A percentile compares a stretch with the other conserved stretches of the same genome.
Conservation (phyloP, 2,113 vertebrate species). For the Amphiprion ocellaris region DNA sequence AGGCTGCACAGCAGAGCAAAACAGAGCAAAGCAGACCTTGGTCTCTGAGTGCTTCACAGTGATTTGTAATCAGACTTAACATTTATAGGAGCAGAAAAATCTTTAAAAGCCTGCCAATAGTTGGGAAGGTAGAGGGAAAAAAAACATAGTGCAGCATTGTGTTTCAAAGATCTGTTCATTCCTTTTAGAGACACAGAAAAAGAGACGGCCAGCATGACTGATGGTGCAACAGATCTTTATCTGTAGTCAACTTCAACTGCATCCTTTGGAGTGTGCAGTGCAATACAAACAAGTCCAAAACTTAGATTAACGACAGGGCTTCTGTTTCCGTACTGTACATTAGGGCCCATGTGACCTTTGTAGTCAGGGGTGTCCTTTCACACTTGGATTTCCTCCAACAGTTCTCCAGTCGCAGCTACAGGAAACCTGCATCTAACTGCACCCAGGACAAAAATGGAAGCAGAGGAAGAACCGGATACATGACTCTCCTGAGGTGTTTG, state of each 20-base stretch:
- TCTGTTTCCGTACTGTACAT: constrained; percentile 8
- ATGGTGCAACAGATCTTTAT: constrained; percentile 25
- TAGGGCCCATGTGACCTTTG: constrained; percentile 37
- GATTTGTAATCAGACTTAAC: constrained; percentile 53
- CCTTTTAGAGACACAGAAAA: constrained; percentile 27
- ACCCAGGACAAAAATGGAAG: constrained; percentile 38
- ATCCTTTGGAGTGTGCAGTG: background rate
- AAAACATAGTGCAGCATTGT: constrained; percentile 6
- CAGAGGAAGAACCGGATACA: constrained; percentile 28
- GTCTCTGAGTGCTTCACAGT: constrained; percentile 23
- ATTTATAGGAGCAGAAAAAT: constrained; percentile 25
- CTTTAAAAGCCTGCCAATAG: constrained; percentile 63
- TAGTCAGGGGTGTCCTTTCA: constrained; percentile 29
- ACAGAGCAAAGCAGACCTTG: constrained; percentile 22
- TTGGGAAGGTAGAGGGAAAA: constrained; percentile 37
- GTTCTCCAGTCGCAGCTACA: constrained; percentile 48
- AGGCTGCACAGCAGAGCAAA: constrained; percentile 19
- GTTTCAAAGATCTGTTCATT: constrained; percentile 39
- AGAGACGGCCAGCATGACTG: constrained; percentile 4
- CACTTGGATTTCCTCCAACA: constrained; percentile 72
- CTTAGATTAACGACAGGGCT: constrained; percentile 21
- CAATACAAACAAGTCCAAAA: constrained; percentile 21
- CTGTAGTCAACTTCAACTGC: constrained; percentile 43
- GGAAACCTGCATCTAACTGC: constrained; percentile 58
- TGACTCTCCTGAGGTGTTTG: constrained; percentile 4